Conservation (phyloP, 2,113 vertebrate genomes). For the Corythaixoides concolor region DNA sequence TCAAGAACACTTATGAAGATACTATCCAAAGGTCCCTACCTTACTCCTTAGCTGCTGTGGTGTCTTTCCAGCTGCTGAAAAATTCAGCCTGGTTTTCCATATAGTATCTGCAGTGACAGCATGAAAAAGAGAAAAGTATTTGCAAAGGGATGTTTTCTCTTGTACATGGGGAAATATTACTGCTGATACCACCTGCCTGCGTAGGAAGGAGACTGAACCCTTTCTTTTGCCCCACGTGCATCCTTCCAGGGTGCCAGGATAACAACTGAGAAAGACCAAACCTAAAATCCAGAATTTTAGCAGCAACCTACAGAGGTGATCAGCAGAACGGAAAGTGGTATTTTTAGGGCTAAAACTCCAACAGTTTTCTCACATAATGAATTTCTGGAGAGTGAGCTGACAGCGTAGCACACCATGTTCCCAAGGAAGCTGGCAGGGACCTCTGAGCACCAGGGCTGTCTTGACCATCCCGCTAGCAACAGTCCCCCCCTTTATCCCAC, state of each 20-base stretch:
- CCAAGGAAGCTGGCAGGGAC: not conserved
- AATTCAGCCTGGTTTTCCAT: not conserved
- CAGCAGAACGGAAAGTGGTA: not conserved
- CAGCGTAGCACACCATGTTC: rapidly evolving
- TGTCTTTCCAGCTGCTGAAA: not conserved
- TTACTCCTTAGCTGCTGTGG: not conserved
- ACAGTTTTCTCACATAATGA: not conserved
- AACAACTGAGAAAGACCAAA: not conserved
- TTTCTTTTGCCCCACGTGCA: not conserved
- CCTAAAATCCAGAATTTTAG: not conserved
- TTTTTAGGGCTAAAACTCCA: not conserved
- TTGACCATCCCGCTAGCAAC: not conserved
- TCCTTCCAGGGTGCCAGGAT: not conserved
- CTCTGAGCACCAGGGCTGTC: not conserved
- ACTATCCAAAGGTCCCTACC: not conserved
- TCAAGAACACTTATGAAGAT: not conserved
- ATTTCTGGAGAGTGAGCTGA: not conserved
- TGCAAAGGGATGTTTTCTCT: not conserved
- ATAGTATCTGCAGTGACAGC: not conserved
- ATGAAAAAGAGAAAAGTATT: not conserved
- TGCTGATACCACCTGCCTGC: not conserved
- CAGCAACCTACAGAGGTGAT: not conserved
- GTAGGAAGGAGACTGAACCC: not conserved
- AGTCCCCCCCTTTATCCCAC: not conserved
- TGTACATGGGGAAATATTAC: not conserved